Evolutionary conservation across 2,888 invertebrate species (phyloP).

Genomic region (Polia nebulosa): DNA sequence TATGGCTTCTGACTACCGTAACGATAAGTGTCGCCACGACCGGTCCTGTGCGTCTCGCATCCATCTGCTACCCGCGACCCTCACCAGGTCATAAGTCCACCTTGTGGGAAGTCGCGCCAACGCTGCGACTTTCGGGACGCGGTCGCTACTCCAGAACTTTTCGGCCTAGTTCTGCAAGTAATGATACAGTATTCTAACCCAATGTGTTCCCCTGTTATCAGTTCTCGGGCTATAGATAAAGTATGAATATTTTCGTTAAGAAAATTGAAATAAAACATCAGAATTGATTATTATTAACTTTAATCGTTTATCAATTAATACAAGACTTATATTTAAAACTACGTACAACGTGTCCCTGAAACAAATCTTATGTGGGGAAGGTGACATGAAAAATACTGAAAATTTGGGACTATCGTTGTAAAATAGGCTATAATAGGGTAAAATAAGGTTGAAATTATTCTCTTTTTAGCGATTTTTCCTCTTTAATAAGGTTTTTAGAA

Average conservation of each 20-base stretch:
- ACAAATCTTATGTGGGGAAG: slow-evolving; percentile 66
- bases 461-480: background rate
- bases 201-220: too few relatives aligned
- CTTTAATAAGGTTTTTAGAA: background rate
- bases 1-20: too few relatives aligned
- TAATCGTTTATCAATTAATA: slow-evolving; percentile 68
- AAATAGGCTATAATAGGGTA: slow-evolving; percentile 45
- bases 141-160: too few relatives aligned
- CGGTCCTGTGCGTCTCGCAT: background rate
- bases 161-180: too few relatives aligned
- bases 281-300: slow-evolving; percentile 69
- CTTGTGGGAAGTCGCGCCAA: background rate
- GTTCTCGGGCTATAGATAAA: too few relatives aligned
- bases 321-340: slow-evolving; percentile 60
- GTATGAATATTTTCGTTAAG: too few relatives aligned
- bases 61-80: background rate
- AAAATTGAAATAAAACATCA: slow-evolving; percentile 47
- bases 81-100: background rate
- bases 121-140: too few relatives aligned
- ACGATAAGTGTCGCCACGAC: background rate
- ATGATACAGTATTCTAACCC: too few relatives aligned
- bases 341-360: slow-evolving; percentile 62
- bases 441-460: slow-evolving; percentile 49
- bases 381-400: slow-evolving; percentile 71
- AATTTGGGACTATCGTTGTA: slow-evolving; percentile 36